Conservation (phyloP, 2,113 vertebrate species). For the Actinemys pallida region DNA sequence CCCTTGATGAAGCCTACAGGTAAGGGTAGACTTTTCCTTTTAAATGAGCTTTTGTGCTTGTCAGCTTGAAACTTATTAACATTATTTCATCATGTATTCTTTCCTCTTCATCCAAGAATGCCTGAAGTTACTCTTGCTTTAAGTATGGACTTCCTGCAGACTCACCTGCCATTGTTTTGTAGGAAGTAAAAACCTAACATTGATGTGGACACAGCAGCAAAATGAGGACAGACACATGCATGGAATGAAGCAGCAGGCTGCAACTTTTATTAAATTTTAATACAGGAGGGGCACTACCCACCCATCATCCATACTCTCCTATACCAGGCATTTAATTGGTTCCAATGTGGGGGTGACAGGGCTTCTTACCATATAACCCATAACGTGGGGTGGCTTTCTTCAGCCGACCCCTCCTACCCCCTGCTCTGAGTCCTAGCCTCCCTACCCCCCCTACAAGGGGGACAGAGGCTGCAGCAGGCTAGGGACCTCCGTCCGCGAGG, state of each 20-base stretch:
- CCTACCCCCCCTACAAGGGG: neutral
- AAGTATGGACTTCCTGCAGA: neutral
- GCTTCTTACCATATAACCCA: neutral
- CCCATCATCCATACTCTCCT: neutral
- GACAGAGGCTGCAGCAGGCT: neutral
- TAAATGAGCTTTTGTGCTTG: neutral
- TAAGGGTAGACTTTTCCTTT: constrained; percentile 49
- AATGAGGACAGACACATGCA: neutral
- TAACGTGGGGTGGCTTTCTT: neutral
- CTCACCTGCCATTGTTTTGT: neutral
- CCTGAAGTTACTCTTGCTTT: neutral
- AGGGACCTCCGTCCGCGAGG: neutral
- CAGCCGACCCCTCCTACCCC: neutral
- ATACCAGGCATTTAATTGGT: neutral
- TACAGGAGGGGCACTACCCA: neutral
- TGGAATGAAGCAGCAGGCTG: neutral
- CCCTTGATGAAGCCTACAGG: constrained; percentile 87
- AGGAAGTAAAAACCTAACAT: neutral
- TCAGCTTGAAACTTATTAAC: neutral
- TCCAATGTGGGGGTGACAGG: neutral
- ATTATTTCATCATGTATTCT: neutral
- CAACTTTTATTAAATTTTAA: neutral
- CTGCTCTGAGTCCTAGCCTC: neutral
- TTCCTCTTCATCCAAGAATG: neutral
- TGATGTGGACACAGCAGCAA: neutral